Conservation (phyloP, 1,140 invertebrate genomes). For the Marisa cornuarietis region DNA sequence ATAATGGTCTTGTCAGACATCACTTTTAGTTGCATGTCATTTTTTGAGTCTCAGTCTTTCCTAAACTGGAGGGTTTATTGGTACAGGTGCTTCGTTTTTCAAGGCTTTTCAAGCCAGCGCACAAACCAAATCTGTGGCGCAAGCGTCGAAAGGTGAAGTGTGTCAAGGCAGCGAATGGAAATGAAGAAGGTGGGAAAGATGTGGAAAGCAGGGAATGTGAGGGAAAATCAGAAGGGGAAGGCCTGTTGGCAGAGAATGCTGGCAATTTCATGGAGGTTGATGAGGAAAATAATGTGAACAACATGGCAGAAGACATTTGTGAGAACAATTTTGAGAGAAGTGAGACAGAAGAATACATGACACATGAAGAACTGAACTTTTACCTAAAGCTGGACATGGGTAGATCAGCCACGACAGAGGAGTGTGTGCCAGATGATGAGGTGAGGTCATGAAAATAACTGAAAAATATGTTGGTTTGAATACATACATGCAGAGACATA, state of each 20-base stretch:
- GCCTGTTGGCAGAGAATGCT: background rate
- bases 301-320: slow-evolving; percentile 31
- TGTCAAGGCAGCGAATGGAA: slow-evolving; percentile 20
- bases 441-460: slow-evolving; percentile 51
- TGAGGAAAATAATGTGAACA: background rate
- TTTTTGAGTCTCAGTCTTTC: background rate
- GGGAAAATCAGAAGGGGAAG: background rate
- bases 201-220: background rate
- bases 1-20: too few species aligned
- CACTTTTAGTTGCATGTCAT: background rate
- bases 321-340: slow-evolving; percentile 52
- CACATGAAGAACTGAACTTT: slow-evolving; percentile 66
- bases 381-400: slow-evolving; percentile 76
- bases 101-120: slow-evolving; percentile 88
- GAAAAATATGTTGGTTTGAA: too few species aligned
- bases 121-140: slow-evolving; percentile 90
- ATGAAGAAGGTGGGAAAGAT: slow-evolving; percentile 38
- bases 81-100: slow-evolving; percentile 87
- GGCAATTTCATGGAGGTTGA: background rate
- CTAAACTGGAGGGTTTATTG: background rate
- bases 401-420: slow-evolving; percentile 70
- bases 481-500: too few species aligned
- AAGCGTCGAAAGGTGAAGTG: slow-evolving; percentile 71
- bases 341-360: slow-evolving; percentile 28
- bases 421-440: slow-evolving; percentile 79